Base-by-base conservation (phyloP, 92 coral and sea anemone species). In the Porites cylindrica region DNA sequence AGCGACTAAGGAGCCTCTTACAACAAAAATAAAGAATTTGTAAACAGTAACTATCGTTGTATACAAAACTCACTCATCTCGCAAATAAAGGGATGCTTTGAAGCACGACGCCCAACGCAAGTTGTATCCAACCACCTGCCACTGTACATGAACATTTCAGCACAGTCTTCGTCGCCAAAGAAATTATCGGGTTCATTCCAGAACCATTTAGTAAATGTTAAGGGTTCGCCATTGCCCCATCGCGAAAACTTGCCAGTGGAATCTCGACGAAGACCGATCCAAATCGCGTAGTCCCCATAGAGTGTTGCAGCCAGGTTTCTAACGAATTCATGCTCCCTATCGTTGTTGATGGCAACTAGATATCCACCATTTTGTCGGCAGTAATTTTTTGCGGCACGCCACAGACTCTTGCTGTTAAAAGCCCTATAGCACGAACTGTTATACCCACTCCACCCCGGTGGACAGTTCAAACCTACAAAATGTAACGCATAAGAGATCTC, bases 221-320 rank as follows among this genome's bases (percentile, higher is more conserved):
- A 61, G 20, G 63, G 59, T 79, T 69, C 67, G 7, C 72, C 86
- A 58, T 86, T 70, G 10, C 60, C 71, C 90, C 90, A 86, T 14
- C 47, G 76, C 16, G 77, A 69, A 19, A 75, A 64, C 8, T 24
- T 24, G 11, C 82, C 90, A 3, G 7, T 2, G 38, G 77, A 51
- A 69, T 80, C 80, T 23, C 90, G 87, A 12, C 69, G 79, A 32
- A 86, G 85, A 7, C 90, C 90, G 51, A 86, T 79, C 90, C 90
- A 86, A 32, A 80, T 26, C 13, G 70, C 80, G 63, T 83, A 83
- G 47, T 83, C 87, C 10, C 80, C 87, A 1, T 4, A 47, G 9
- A 82, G 77, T 60, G 12, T n/a, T 10, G 80, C 21, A 23, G 87
- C 66, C 72, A 72, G 21, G 71, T 21, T 74, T 20, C 6, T 63